Percentiles rank a stretch among this genome's conserved stretches.
Evolutionary conservation across 2,113 vertebrate species (phyloP).

Genomic region (Bos javanicus): DNA sequence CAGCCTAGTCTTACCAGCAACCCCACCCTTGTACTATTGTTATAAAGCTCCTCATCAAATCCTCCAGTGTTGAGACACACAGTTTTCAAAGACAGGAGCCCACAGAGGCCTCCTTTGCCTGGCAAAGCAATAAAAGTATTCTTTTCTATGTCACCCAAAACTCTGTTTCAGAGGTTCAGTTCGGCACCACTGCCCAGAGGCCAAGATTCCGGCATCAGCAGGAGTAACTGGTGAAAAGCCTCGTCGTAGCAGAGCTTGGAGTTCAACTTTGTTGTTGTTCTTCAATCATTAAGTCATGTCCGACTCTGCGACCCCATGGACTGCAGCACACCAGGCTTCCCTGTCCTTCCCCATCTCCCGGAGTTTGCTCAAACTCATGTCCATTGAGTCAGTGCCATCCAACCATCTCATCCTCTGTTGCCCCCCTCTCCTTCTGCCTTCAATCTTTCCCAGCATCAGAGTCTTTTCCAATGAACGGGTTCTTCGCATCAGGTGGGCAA

Average conservation of each 20-base stretch:
- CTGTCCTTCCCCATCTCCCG: not conserved
- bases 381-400: not conserved
- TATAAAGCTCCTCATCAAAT: not conserved
- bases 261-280: not conserved
- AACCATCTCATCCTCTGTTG: not conserved
- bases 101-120: not conserved
- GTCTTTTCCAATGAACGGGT: not conserved
- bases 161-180: not conserved
- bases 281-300: not conserved
- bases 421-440: not conserved
- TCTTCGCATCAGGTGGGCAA: not conserved
- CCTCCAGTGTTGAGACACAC: not conserved
- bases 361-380: not conserved
- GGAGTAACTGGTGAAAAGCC: not conserved
- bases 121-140: not conserved
- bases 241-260: not conserved
- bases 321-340: not conserved
- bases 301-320: accelerated
- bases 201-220: not conserved
- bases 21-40: not conserved
- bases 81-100: not conserved
- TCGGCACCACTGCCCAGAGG: not conserved
- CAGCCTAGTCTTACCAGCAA: not conserved
- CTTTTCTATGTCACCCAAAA: not conserved
- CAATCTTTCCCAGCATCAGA: not conserved